Evolutionary conservation across 1,140 invertebrate genomes (phyloP).

Genomic region (Anastatus disparis): DNA sequence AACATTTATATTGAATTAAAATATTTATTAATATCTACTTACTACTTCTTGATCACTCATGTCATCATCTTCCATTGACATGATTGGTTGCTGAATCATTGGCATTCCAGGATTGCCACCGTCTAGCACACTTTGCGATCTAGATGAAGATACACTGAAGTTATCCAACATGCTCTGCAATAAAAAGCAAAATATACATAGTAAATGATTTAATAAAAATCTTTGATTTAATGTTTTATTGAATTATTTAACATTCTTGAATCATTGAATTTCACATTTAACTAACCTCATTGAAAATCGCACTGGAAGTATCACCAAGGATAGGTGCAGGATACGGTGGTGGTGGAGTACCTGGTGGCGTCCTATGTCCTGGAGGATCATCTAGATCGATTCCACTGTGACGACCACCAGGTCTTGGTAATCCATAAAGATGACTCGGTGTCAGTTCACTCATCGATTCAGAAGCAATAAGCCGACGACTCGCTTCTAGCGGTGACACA

Average conservation of each 20-base stretch:
- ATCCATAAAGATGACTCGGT: constrained; percentile 53
- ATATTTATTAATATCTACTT: constrained; percentile 50
- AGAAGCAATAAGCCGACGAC: constrained; percentile 68
- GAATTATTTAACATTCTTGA: neutral
- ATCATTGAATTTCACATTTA: constrained; percentile 1
- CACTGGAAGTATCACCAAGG: constrained; percentile 56
- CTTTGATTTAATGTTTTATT: too few relatives aligned
- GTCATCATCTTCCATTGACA: constrained; percentile 95
- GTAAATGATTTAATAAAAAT: too few relatives aligned
- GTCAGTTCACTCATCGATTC: constrained; percentile 73
- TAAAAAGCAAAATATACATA: neutral
- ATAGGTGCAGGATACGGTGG: constrained; percentile 78
- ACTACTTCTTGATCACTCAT: constrained; percentile 85
- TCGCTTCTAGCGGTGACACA: constrained; percentile 64
- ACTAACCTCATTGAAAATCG: constrained; percentile 59
- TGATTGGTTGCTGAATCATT: constrained; percentile 79
- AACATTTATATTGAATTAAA: neutral
- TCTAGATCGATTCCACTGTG: constrained; percentile 52
- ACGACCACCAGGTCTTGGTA: constrained; percentile 14
- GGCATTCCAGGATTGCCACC: constrained; percentile 57
- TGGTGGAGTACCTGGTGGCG: constrained; percentile 87
- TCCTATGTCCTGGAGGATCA: constrained; percentile 63
- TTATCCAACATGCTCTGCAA: constrained; percentile 54
- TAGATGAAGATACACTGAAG: constrained; percentile 53
- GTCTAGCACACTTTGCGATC: constrained; percentile 48